A percentile compares a stretch with the other conserved stretches of the same genome.
These are phyloP conservation scores for Drosophila parvula DNA, from an alignment of 1,140 invertebrate genomes.

Conservation along the genomic window DNA sequence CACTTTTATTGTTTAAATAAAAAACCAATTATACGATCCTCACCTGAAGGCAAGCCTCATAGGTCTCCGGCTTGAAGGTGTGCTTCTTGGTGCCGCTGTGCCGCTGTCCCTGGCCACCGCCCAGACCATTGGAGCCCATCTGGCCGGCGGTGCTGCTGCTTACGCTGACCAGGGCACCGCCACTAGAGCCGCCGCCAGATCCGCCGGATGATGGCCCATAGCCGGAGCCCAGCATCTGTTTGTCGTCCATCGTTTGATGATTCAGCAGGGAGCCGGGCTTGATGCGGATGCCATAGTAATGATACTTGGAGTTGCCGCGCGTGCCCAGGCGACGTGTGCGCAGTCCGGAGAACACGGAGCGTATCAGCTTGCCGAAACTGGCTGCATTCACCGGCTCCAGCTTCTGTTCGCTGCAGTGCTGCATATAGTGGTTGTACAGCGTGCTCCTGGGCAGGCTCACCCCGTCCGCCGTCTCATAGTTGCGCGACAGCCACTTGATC, in stretches of 20 bases:
- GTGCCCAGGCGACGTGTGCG: constrained; percentile 97
- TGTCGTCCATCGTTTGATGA: constrained; percentile 84
- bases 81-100: constrained; percentile 66
- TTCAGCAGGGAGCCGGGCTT: constrained; percentile 94
- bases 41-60: constrained; percentile 83
- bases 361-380: constrained; percentile 99
- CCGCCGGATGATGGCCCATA: constrained; percentile 44
- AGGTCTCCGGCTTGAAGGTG: constrained; percentile 79
- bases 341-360: constrained; percentile 98
- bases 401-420: constrained; percentile 97
- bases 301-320: constrained; percentile 99
- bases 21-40: background rate
- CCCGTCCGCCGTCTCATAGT: constrained; percentile 99
- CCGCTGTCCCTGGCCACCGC: constrained; percentile 11
- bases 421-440: constrained; percentile 97
- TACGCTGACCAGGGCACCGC: constrained; percentile 52
- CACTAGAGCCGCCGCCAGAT: constrained; percentile 25
- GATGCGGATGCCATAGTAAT: constrained; percentile 99
- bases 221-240: constrained; percentile 58
- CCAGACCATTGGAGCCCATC: constrained; percentile 56
- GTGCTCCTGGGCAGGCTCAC: constrained; percentile 98
- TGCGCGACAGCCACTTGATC: constrained; percentile 98
- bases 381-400: constrained; percentile 99
- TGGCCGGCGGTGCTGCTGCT: constrained; percentile 60
- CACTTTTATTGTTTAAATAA: background rate